Conservation (phyloP, 1,140 invertebrate genomes). For the Cheumatopsyche charites region DNA sequence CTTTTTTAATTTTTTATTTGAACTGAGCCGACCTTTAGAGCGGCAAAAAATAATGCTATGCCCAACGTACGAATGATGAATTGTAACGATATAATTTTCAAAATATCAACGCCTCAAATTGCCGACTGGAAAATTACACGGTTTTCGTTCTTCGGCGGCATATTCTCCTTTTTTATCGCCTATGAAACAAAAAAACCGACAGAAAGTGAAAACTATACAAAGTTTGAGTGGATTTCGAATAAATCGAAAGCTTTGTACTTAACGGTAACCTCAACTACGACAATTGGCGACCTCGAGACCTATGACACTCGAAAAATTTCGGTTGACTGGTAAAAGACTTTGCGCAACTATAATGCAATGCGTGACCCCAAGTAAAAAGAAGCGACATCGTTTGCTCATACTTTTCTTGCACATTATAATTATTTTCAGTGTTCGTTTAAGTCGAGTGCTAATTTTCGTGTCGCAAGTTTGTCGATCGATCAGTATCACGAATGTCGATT, state of each 20-base stretch:
- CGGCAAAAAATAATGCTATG: background rate
- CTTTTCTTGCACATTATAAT: background rate
- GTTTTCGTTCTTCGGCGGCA: background rate
- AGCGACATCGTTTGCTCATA: background rate
- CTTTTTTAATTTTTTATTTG: background rate
- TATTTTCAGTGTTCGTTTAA: background rate
- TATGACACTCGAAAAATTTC: constrained; percentile 14
- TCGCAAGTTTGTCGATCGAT: too few relatives aligned
- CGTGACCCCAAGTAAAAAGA: constrained; percentile 11
- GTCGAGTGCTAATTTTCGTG: too few relatives aligned
- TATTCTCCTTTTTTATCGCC: background rate
- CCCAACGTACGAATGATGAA: constrained; percentile 5
- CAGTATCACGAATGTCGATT: too few relatives aligned
- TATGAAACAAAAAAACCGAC: background rate
- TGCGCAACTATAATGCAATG: constrained; percentile 16
- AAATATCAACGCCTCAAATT: constrained; percentile 8
- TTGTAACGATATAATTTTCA: constrained; percentile 21
- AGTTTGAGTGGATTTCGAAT: too few relatives aligned
- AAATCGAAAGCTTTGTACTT: too few relatives aligned
- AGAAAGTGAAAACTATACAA: too few relatives aligned
- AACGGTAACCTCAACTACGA: background rate
- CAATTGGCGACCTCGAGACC: constrained; percentile 15
- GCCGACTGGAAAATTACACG: constrained; percentile 14
- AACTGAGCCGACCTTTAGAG: background rate
- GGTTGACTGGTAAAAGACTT: background rate